Base-by-base conservation (phyloP, 1,140 invertebrate genomes). In the Cydia splendana region DNA sequence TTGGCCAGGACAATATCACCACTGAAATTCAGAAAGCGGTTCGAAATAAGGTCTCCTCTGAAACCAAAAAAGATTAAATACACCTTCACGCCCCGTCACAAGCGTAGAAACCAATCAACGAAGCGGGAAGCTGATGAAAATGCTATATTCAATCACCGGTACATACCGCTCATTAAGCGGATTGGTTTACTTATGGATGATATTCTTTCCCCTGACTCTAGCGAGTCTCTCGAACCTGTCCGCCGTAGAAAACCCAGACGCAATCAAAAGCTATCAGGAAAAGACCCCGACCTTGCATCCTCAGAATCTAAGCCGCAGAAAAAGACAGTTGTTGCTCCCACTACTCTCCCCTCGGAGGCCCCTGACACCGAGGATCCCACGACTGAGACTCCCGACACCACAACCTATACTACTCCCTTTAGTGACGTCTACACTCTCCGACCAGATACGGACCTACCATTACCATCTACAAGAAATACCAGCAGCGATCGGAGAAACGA, bases 401-500 rank as follows among this genome's bases (percentile, higher is more conserved):
- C 85, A 82, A 30, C 91, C 91, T 2, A 86, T 93, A 38, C 83
- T 93, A 74, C 83, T 93, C 28, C 89, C 91, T 7, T 79, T 90
- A 76, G 85, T 92, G 81, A 93, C 91, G 28, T 88, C 87, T 38
- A 89, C 88, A 30, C 79, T 93, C 7, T 89, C 90, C 62, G 88
- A 93, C 83, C 82, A 84, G 65, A 92, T 93, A 85, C 88, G 90
- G 82, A 88, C 90, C 24, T 93, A 92, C 77, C 90, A 90, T 7
- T 88, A 92, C 69, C 92, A 92, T 79, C 85, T 93, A 38, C 91
- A 93, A 86, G 90, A 93, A 84, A 93, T 93, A 78, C 91, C 91
- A 15, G 71, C 91, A 79, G 91, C 91, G 1, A 80, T 93, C 51
- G 87, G 90, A 76, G 91, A 93, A 81, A 92, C 91, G 5, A 88